These are phyloP conservation scores for Agonopterix heracliana DNA, from an alignment of 2,888 invertebrate genomes.

Conservation along the genomic window DNA sequence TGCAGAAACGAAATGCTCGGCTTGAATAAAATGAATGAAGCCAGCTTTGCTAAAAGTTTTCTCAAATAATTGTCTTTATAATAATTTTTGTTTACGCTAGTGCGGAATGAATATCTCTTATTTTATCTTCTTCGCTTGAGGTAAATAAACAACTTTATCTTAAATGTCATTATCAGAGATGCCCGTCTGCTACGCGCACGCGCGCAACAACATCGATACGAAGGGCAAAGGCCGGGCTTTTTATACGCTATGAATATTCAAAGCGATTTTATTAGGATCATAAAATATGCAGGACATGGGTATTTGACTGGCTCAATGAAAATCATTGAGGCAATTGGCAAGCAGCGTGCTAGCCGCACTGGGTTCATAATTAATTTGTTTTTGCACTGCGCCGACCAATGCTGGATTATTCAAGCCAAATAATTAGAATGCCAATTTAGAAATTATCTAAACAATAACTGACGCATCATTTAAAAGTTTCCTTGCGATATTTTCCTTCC, in stretches of 20 bases:
- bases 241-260: slow-evolving; percentile 22
- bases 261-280: slow-evolving; percentile 23
- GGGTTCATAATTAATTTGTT: slow-evolving; percentile 35
- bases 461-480: neutral
- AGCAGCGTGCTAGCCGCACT: slow-evolving; percentile 13
- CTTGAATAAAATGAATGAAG: too few relatives aligned
- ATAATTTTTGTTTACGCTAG: too few relatives aligned
- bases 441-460: slow-evolving; percentile 1
- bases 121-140: too few relatives aligned
- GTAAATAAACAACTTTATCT: too few relatives aligned
- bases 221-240: slow-evolving; percentile 4
- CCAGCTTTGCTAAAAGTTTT: too few relatives aligned
- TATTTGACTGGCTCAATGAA: slow-evolving; percentile 29
- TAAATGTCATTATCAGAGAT: slow-evolving; percentile 1
- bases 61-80: too few relatives aligned
- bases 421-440: slow-evolving; percentile 3
- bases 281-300: slow-evolving; percentile 27
- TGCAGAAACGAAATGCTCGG: too few relatives aligned
- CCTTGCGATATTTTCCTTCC: too few relatives aligned
- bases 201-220: slow-evolving; percentile 7
- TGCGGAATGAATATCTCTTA: too few relatives aligned
- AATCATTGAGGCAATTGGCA: slow-evolving; percentile 39
- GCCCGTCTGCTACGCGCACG: slow-evolving; percentile 7
- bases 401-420: slow-evolving; percentile 3
- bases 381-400: slow-evolving; percentile 10